These are phyloP conservation scores for Mobula hypostoma DNA, from an alignment of 2,113 vertebrate species.

Conservation along the genomic window DNA sequence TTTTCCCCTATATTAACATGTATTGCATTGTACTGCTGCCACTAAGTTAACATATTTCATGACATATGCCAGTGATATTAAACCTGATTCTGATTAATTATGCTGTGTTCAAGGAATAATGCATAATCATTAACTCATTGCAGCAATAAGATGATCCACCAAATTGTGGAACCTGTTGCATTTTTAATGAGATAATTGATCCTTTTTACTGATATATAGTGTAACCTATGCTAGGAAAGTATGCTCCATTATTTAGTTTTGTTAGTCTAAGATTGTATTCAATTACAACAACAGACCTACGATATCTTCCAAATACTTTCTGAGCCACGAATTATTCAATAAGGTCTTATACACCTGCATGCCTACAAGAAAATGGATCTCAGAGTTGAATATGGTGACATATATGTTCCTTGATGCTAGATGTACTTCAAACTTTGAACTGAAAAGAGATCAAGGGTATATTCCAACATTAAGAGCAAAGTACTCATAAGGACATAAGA, in stretches of 20 bases:
- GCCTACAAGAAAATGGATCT: too few relatives aligned
- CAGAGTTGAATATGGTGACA: too few relatives aligned
- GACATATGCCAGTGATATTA: too few relatives aligned
- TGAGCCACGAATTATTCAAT: background rate
- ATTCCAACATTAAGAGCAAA: background rate
- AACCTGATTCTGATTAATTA: too few relatives aligned
- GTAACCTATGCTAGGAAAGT: slow-evolving; percentile 10
- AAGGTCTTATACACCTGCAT: background rate
- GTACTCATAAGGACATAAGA: too few relatives aligned
- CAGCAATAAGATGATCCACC: background rate
- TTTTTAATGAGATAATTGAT: background rate
- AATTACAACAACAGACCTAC: background rate
- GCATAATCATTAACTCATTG: background rate
- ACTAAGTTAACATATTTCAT: too few relatives aligned
- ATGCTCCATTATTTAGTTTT: slow-evolving; percentile 1
- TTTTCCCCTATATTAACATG: too few relatives aligned
- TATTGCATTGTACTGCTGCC: too few relatives aligned
- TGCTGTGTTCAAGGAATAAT: background rate
- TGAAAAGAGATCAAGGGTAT: background rate
- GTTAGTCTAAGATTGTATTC: slow-evolving; percentile 12
- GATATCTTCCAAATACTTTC: background rate
- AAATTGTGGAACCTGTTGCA: background rate
- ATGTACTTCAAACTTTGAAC: too few relatives aligned
- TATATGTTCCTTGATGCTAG: too few relatives aligned
- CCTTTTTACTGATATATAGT: background rate